phyloP scores from a whole-genome alignment of 1,140 invertebrate species.

The Limonius californicus region DNA sequence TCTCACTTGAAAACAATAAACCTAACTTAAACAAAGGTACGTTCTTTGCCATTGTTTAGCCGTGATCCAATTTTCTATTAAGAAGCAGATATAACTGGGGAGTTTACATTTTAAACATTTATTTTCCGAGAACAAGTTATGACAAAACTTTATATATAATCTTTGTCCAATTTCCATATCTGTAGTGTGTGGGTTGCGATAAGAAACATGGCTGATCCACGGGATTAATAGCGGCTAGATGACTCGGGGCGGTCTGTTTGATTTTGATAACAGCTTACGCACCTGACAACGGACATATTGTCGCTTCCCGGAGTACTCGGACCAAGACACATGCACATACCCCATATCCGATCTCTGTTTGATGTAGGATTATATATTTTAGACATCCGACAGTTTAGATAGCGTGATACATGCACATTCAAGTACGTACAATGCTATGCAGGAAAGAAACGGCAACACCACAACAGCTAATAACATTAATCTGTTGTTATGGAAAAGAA shows the following conservation, averaged over 20 bases:
- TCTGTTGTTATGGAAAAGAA: too few species aligned
- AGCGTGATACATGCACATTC: too few species aligned
- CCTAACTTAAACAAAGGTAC: too few species aligned
- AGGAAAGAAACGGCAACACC: too few species aligned
- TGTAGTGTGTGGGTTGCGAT: constrained; percentile 4
- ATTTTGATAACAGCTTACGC: constrained; percentile 20
- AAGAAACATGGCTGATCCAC: constrained; percentile 10
- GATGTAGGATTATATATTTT: constrained; percentile 19
- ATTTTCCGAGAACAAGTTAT: too few species aligned
- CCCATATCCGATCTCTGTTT: constrained; percentile 6
- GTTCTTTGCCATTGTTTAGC: too few species aligned
- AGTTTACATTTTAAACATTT: too few species aligned
- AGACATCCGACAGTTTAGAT: constrained; percentile 16
- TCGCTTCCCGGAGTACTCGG: background rate
- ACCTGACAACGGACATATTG: constrained; percentile 22
- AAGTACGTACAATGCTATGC: too few species aligned
- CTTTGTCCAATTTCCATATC: constrained; percentile 3
- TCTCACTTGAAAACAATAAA: too few species aligned
- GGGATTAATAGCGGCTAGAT: constrained; percentile 31
- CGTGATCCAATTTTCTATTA: too few species aligned
- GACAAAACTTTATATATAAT: background rate
- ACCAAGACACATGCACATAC: background rate
- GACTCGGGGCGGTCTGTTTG: constrained; percentile 26
- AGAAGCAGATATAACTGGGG: too few species aligned
- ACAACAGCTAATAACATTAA: too few species aligned